Evolutionary conservation across 2,888 invertebrate genomes (phyloP).

Genomic region (Anodontia alba): DNA sequence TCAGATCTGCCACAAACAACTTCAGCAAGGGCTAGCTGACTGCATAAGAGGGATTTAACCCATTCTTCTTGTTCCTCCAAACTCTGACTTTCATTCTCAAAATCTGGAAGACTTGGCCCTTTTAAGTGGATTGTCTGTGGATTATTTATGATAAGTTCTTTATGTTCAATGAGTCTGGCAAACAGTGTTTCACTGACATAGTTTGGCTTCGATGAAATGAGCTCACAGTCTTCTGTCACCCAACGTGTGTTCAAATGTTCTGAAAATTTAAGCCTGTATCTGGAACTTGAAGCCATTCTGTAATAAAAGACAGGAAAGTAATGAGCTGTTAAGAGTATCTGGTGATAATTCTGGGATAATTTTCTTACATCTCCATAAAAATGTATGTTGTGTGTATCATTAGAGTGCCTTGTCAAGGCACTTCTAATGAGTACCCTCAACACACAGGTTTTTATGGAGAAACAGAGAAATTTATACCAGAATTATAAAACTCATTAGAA

Average conservation of each 20-base stretch:
- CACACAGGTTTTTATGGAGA: too few relatives aligned
- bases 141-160: constrained; percentile 79
- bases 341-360: too few relatives aligned
- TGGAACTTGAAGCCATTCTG: constrained; percentile 42
- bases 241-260: constrained; percentile 88
- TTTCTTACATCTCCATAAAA: too few relatives aligned
- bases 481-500: too few relatives aligned
- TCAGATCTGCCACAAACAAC: constrained; percentile 87
- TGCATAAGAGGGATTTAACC: constrained; percentile 86
- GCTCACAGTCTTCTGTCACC: constrained; percentile 87
- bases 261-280: constrained; percentile 86
- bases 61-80: constrained; percentile 87
- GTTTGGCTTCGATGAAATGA: constrained; percentile 85
- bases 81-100: constrained; percentile 86
- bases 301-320: background rate
- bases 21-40: constrained; percentile 87
- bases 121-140: constrained; percentile 81
- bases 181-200: constrained; percentile 87
- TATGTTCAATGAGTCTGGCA: constrained; percentile 87
- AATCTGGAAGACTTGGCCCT: constrained; percentile 86
- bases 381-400: too few relatives aligned
- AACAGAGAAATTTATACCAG: too few relatives aligned
- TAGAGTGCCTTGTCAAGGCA: too few relatives aligned
- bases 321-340: too few relatives aligned
- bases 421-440: too few relatives aligned